These are phyloP conservation scores for Ophthalmolycus amberensis DNA, from an alignment of 2,113 vertebrate species.

Conservation along the genomic window DNA sequence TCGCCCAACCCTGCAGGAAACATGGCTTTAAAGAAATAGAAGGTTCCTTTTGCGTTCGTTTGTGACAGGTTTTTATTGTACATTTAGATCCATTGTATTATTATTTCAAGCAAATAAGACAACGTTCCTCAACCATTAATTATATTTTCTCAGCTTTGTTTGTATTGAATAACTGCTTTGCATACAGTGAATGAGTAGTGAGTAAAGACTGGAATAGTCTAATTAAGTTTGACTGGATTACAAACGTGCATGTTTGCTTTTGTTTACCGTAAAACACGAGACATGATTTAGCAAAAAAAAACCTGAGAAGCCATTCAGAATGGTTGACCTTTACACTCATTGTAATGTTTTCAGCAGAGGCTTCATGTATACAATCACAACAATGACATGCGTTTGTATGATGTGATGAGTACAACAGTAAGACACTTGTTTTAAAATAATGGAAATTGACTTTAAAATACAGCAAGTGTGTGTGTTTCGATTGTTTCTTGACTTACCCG, in stretches of 20 bases:
- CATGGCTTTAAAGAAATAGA: background rate
- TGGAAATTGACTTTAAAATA: background rate
- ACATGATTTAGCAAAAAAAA: background rate
- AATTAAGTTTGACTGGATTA: background rate
- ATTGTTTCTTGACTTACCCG: slow-evolving; percentile 82
- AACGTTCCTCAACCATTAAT: background rate
- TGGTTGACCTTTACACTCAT: background rate
- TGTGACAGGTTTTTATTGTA: background rate
- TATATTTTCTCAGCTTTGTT: background rate
- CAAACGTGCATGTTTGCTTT: background rate
- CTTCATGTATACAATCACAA: background rate
- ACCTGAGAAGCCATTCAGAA: background rate
- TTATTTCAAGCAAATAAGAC: background rate
- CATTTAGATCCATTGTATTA: background rate
- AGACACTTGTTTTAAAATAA: background rate
- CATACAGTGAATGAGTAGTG: background rate
- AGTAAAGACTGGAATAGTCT: background rate
- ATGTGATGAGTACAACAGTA: background rate
- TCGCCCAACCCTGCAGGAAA: slow-evolving; percentile 88
- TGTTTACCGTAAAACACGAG: background rate
- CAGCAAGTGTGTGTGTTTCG: background rate
- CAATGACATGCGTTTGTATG: background rate
- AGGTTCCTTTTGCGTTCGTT: background rate
- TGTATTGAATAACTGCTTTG: background rate
- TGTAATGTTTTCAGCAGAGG: background rate